Base-by-base conservation (phyloP, 2,888 invertebrate genomes). In the Acanthococcus lagerstroemiae region DNA sequence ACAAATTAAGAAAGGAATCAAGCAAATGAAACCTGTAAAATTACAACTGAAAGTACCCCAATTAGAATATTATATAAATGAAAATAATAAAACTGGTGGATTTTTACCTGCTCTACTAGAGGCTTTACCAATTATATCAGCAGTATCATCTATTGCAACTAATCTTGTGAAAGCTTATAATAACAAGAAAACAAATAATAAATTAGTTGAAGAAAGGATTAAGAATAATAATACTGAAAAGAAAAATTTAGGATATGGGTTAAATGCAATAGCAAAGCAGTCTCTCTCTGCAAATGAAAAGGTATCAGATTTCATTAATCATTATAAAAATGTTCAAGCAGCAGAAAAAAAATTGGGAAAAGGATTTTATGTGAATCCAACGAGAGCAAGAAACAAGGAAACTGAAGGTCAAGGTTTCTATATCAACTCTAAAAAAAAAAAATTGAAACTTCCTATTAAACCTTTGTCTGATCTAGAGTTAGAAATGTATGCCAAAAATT, bases 171-270 rank as follows among this genome's bases (percentile, higher is more conserved):
- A 48, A n/a, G 45, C 44, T 24, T 58, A 58, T 24, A n/a, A 24
- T n/a, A 58, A 58, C 12, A 58, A 58, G 26, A 58, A 58, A 25
- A 25, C 58, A 25, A 58, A 58, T 17, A 37, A 58, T 46, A 21
- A 45, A 1, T 9, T 58, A n/a, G 45, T 58, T 4, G 58, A 58
- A 6, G 58, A 58, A 12, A 44, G 25, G 24, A 58, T 48, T 21
- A n/a, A 21, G 17, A 9, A 48, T 17, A 48, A 48, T 9, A 37
- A n/a, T 37, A 37, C n/a, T 37, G 37, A 37, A 37, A n/a, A 37
- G n/a, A 37, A 37, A 37, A 15, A 37, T 37, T n/a, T n/a, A n/a
- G n/a, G n/a, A n/a, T n/a, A n/a, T n/a, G n/a, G n/a, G n/a, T n/a
- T n/a, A n/a, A n/a, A n/a, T n/a, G n/a, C n/a, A n/a, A n/a, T n/a